These are phyloP conservation scores for Nothura maculosa DNA, from an alignment of 2,797 vertebrate genomes.

Conservation along the genomic window DNA sequence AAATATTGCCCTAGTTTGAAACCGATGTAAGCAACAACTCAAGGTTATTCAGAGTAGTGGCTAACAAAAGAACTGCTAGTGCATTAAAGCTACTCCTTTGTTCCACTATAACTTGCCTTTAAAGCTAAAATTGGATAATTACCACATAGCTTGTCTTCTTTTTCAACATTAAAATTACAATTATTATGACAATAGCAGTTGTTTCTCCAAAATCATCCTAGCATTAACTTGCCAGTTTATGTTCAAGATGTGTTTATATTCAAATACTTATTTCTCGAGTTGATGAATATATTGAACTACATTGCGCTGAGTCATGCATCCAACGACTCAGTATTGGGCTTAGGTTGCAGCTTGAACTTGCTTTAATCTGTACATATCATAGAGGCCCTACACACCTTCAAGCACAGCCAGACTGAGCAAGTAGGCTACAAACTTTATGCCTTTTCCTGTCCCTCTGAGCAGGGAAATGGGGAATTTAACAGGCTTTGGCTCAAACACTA, in stretches of 20 bases:
- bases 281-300: background rate
- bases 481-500: background rate
- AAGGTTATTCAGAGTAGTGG: background rate
- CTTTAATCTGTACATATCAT: background rate
- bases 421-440: background rate
- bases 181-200: background rate
- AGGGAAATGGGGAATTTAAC: background rate
- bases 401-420: background rate
- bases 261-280: background rate
- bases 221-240: background rate
- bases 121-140: slow-evolving; percentile 28
- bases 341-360: background rate
- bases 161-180: background rate
- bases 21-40: background rate
- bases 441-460: background rate
- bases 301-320: background rate
- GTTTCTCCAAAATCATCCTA: slow-evolving; percentile 5
- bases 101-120: background rate
- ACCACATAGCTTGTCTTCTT: background rate
- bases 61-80: slow-evolving; percentile 34
- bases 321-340: background rate
- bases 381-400: background rate
- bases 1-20: background rate
- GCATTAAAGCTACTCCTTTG: slow-evolving; percentile 9
- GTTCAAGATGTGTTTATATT: background rate